phyloP scores from a whole-genome alignment of 1,140 invertebrate species.

The Macrosteles quadrilineatus region DNA sequence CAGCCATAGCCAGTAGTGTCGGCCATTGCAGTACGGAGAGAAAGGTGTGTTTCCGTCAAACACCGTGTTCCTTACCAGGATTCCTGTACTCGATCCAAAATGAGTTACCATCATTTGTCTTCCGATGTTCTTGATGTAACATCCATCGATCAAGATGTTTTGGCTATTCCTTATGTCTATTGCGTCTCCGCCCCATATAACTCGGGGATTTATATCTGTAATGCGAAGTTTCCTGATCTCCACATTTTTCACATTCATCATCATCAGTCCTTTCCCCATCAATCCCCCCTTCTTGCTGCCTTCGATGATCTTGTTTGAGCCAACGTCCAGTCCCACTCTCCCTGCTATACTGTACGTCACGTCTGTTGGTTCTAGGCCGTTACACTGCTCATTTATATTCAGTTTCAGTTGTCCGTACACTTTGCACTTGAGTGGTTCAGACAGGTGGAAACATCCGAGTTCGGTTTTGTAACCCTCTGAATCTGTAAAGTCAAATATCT shows the following conservation, averaged over 20 bases:
- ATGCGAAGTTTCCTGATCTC: not conserved
- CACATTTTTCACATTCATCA: constrained; percentile 4
- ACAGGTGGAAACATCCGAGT: constrained; percentile 4
- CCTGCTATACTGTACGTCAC: constrained; percentile 8
- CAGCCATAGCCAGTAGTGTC: constrained; percentile 25
- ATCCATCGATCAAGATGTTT: constrained; percentile 4
- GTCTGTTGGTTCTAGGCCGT: not conserved
- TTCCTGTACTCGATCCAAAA: not conserved
- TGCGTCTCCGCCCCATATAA: constrained; percentile 27
- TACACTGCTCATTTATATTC: constrained; percentile 16
- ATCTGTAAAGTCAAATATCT: constrained; percentile 15
- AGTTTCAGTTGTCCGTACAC: constrained; percentile 1
- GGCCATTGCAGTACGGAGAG: constrained; percentile 15
- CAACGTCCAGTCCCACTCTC: not conserved
- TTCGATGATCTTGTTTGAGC: constrained; percentile 17
- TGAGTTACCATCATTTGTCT: constrained; percentile 12
- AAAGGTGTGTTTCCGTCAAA: constrained; percentile 27
- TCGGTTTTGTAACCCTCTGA: not conserved
- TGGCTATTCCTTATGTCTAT: not conserved
- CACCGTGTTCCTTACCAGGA: not conserved
- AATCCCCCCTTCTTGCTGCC: not conserved
- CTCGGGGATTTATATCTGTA: constrained; percentile 17
- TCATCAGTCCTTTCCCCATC: constrained; percentile 12
- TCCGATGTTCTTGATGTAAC: constrained; percentile 7
- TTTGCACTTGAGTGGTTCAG: not conserved